Conservation (phyloP, 1,140 invertebrate species). For the Odontomachus brunneus region DNA sequence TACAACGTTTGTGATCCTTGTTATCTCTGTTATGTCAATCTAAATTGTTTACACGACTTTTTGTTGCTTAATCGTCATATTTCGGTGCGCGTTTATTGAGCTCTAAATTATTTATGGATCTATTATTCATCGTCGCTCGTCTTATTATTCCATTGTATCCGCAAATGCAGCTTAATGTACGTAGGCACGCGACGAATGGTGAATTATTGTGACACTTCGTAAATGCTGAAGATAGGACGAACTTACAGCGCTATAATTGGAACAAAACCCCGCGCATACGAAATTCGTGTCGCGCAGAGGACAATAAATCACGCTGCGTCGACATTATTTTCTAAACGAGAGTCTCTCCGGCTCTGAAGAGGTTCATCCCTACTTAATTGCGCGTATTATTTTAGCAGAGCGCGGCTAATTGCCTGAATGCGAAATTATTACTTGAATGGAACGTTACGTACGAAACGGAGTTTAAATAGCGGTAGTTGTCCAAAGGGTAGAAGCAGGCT, state of each 20-base stretch:
- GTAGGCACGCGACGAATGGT: slow-evolving; percentile 45
- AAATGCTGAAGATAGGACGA: slow-evolving; percentile 43
- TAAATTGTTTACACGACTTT: slow-evolving; percentile 47
- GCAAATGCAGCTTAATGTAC: slow-evolving; percentile 21
- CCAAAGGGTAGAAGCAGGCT: not conserved
- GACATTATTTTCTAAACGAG: slow-evolving; percentile 43
- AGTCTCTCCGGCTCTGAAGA: slow-evolving; percentile 39
- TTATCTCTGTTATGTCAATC: no score
- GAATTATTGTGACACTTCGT: slow-evolving; percentile 35
- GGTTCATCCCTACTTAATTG: slow-evolving; percentile 59
- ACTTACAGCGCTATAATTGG: slow-evolving; percentile 41
- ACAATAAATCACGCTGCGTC: slow-evolving; percentile 30
- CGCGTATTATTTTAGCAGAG: slow-evolving; percentile 57
- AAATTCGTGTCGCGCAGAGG: slow-evolving; percentile 28
- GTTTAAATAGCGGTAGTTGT: slow-evolving; percentile 40
- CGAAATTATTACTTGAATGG: slow-evolving; percentile 62
- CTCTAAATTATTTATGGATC: slow-evolving; percentile 36
- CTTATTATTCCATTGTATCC: slow-evolving; percentile 44
- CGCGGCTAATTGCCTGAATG: slow-evolving; percentile 64
- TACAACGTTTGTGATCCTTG: no score
- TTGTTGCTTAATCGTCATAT: slow-evolving; percentile 17
- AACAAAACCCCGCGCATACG: slow-evolving; percentile 5
- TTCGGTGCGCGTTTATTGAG: slow-evolving; percentile 14
- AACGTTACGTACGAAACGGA: slow-evolving; percentile 61
- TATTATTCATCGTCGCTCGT: slow-evolving; percentile 45